phyloP scores from a whole-genome alignment of 2,113 vertebrate species.

The Coptodon bakossiorum region DNA sequence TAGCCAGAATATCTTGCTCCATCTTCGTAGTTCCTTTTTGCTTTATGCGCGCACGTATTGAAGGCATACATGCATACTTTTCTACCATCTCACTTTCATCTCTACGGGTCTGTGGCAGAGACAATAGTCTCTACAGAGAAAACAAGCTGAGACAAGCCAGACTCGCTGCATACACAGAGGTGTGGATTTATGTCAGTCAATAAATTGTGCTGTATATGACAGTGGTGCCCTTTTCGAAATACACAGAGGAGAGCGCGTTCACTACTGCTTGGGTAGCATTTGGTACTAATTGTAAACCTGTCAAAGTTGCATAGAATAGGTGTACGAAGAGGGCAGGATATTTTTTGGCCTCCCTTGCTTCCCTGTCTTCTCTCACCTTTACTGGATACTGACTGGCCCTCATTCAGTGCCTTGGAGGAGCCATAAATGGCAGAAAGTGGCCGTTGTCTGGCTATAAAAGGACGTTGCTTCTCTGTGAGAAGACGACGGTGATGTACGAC shows the following conservation, averaged over 20 bases:
- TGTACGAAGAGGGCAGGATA: background rate
- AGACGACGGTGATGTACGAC: constrained; percentile 41
- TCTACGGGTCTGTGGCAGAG: background rate
- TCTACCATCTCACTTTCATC: constrained; percentile 19
- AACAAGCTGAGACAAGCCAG: constrained; percentile 62
- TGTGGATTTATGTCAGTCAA: constrained; percentile 36
- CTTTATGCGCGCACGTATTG: constrained; percentile 5
- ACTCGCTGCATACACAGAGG: constrained; percentile 17
- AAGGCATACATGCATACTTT: background rate
- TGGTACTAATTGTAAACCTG: constrained; percentile 14
- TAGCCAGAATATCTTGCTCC: constrained; percentile 13
- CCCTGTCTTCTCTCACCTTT: constrained; percentile 46
- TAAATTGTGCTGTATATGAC: constrained; percentile 20
- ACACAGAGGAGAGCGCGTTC: constrained; percentile 17
- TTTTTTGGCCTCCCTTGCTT: constrained; percentile 12
- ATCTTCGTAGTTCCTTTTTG: background rate
- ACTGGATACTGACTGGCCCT: background rate
- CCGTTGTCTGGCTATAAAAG: constrained; percentile 70
- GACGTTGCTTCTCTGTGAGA: constrained; percentile 21
- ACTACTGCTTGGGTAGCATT: constrained; percentile 10
- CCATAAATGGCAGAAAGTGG: constrained; percentile 75
- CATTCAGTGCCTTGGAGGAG: constrained; percentile 3
- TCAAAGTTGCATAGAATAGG: constrained; percentile 1
- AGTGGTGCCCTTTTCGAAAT: background rate
- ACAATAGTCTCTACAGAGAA: constrained; percentile 31